Conservation (phyloP, 2,113 vertebrate genomes). For the Neofelis nebulosa region DNA sequence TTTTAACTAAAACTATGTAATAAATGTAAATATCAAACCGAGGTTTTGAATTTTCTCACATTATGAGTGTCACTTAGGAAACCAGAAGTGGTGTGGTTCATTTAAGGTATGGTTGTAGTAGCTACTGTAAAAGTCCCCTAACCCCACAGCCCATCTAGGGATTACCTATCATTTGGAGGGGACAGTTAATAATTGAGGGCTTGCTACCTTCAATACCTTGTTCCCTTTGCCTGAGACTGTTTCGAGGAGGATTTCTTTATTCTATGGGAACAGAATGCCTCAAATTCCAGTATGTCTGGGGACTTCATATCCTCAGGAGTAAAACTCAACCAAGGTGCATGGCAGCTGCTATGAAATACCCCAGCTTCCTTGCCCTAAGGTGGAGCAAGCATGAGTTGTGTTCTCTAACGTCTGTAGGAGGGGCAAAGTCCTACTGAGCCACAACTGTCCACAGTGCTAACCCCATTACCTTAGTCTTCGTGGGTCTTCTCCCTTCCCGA, state of each 20-base stretch:
- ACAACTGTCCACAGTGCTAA: fast-evolving
- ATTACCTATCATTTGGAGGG: not conserved
- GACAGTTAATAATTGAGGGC: not conserved
- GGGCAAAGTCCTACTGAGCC: not conserved
- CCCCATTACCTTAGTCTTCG: not conserved
- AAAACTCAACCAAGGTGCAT: not conserved
- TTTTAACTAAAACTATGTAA: not conserved
- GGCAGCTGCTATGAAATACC: not conserved
- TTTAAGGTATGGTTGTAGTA: not conserved
- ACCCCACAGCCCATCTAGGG: not conserved
- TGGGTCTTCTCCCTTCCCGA: not conserved
- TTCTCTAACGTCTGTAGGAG: not conserved
- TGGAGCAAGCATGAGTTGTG: fast-evolving
- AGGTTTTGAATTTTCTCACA: not conserved
- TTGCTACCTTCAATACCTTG: not conserved
- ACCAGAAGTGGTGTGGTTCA: not conserved
- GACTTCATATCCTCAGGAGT: not conserved
- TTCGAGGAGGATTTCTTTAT: not conserved
- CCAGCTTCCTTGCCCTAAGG: not conserved
- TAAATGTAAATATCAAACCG: not conserved
- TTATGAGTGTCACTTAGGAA: not conserved
- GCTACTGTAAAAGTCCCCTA: not conserved
- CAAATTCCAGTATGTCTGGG: not conserved
- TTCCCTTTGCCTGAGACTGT: not conserved
- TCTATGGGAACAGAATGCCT: too few relatives aligned